Conservation (phyloP, 2,797 vertebrate species). For the Heterohyrax brucei region DNA sequence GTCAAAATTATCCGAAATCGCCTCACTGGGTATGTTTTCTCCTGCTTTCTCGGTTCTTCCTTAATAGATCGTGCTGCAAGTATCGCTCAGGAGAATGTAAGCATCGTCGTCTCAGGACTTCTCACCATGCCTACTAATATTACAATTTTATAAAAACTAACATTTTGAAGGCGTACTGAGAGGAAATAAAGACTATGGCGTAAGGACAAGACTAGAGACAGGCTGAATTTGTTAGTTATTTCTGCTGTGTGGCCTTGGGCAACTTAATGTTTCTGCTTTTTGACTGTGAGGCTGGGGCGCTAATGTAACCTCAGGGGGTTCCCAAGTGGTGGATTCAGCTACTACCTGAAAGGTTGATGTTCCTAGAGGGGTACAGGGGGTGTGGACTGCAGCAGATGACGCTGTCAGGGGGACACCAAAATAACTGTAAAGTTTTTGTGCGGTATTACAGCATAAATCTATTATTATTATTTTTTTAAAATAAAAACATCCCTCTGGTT, state of each 20-base stretch:
- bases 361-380: no score
- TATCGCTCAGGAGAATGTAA: not conserved
- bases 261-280: not conserved
- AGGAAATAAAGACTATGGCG: not conserved
- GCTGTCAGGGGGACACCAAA: no score
- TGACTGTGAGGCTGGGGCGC: constrained; percentile 4
- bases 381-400: no score
- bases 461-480: no score
- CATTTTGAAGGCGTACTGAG: not conserved
- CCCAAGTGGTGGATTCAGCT: not conserved
- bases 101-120: not conserved
- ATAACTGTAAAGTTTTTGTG: no score
- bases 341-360: not conserved
- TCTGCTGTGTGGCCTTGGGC: constrained; percentile 12
- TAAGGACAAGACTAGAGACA: not conserved
- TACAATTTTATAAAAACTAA: not conserved
- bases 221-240: constrained; percentile 26
- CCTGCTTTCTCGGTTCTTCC: not conserved
- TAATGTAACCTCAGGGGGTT: not conserved
- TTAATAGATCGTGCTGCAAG: not conserved
- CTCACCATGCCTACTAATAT: not conserved
- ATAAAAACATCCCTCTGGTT: no score
- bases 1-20: constrained; percentile 97
- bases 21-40: constrained; percentile 94
- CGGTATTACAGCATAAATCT: no score